Percentiles rank a stretch among this genome's conserved stretches.
These are phyloP conservation scores for Actias luna DNA, from an alignment of 2,888 invertebrate species.

Conservation along the genomic window DNA sequence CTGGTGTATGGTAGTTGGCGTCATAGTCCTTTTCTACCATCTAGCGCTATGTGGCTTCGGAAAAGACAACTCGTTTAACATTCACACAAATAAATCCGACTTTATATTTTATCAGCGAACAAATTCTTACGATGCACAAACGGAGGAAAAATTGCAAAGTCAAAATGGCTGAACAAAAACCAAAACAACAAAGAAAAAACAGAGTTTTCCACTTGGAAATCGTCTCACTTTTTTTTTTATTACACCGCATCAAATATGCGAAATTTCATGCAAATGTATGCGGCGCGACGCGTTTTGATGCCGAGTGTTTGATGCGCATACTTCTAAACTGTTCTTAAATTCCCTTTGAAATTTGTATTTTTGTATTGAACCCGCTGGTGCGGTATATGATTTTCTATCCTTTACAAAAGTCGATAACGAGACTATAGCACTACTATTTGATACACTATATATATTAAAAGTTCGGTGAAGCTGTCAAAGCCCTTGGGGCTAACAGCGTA, in stretches of 20 bases:
- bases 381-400: too few species aligned
- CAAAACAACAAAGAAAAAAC: constrained; percentile 33
- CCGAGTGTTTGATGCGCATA: not conserved
- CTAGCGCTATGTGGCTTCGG: too few species aligned
- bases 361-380: too few species aligned
- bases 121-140: not conserved
- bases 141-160: constrained; percentile 6
- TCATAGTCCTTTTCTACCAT: too few species aligned
- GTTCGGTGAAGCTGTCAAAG: too few species aligned
- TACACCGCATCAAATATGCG: constrained; percentile 75
- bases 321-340: not conserved
- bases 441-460: too few species aligned
- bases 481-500: too few species aligned
- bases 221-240: constrained; percentile 44
- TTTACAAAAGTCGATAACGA: too few species aligned
- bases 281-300: constrained; percentile 28
- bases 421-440: too few species aligned
- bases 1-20: too few species aligned
- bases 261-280: constrained; percentile 75
- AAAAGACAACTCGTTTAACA: too few species aligned
- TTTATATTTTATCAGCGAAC: not conserved
- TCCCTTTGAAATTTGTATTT: not conserved
- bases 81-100: not conserved
- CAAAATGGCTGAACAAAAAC: constrained; percentile 18
- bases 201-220: constrained; percentile 38